Conservation (phyloP, 2,888 invertebrate genomes). For the Cantharis rufa region DNA sequence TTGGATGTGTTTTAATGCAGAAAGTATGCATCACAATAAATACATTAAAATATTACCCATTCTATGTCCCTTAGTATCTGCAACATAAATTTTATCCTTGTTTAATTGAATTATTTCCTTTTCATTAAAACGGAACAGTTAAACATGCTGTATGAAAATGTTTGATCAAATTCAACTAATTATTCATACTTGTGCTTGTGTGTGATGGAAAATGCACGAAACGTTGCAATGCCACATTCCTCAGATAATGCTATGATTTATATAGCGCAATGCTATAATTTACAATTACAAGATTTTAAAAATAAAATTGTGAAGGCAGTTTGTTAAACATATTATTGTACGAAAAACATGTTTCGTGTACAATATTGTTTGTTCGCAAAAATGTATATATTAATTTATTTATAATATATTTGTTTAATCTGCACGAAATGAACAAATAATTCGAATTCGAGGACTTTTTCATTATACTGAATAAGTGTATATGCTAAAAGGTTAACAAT, state of each 20-base stretch:
- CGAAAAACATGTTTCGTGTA: not conserved
- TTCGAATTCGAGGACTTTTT: not conserved
- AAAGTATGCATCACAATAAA: not conserved
- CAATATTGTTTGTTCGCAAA: not conserved
- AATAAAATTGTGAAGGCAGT: not conserved
- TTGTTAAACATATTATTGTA: not conserved
- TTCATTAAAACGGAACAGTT: not conserved
- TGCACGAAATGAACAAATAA: not conserved
- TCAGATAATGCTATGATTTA: slow-evolving; percentile 16
- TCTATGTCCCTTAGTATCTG: not conserved
- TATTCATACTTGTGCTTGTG: not conserved
- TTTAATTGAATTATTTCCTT: not conserved
- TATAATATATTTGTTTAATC: not conserved
- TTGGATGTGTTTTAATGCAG: not conserved
- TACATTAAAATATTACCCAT: not conserved
- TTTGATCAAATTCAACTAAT: slow-evolving; percentile 1
- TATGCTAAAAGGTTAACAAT: not conserved
- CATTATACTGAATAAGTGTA: not conserved
- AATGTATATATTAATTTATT: not conserved
- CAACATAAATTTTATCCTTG: not conserved
- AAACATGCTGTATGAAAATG: not conserved
- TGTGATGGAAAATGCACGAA: slow-evolving; percentile 9
- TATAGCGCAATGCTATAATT: slow-evolving; percentile 7
- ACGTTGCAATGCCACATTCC: slow-evolving; percentile 15
- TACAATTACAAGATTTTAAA: slow-evolving; percentile 5